A percentile compares a stretch with the other conserved stretches of the same genome.
Conservation (phyloP, 2,888 invertebrate species). For the Diplazon laetatorius region DNA sequence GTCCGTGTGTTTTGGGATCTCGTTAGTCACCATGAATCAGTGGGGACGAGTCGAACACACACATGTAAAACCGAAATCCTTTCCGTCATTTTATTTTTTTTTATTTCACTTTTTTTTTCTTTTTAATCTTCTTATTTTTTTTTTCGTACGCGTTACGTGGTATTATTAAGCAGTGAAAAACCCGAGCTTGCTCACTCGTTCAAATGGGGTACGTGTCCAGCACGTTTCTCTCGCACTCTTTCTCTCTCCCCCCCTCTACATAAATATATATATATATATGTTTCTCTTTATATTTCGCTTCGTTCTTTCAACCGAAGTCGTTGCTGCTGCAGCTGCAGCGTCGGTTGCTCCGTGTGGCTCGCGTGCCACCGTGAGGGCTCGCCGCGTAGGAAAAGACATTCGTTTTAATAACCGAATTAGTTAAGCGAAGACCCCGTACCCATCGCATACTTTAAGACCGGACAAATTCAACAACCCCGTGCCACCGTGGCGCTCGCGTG, state of each 20-base stretch:
- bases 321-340: constrained; percentile 44
- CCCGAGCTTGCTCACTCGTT: constrained; percentile 40
- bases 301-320: constrained; percentile 39
- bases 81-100: constrained; percentile 22
- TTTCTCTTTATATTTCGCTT: constrained; percentile 33
- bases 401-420: constrained; percentile 78
- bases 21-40: constrained; percentile 56
- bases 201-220: constrained; percentile 57
- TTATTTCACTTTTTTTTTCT: background rate
- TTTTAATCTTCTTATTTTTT: no score
- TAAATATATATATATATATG: no score
- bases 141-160: constrained; percentile 16
- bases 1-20: constrained; percentile 25
- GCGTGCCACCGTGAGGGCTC: constrained; percentile 61
- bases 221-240: constrained; percentile 45
- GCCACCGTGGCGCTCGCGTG: constrained; percentile 69
- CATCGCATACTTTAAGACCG: constrained; percentile 37
- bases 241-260: no score
- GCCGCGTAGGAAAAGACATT: constrained; percentile 66
- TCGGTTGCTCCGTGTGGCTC: constrained; percentile 60
- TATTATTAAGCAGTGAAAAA: constrained; percentile 39
- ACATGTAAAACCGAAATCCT: constrained; percentile 21
- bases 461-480: constrained; percentile 59
- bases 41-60: constrained; percentile 38
- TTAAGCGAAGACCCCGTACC: constrained; percentile 66